Base-by-base conservation (phyloP, 2,797 vertebrate genomes). In the Anguilla marmorata region DNA sequence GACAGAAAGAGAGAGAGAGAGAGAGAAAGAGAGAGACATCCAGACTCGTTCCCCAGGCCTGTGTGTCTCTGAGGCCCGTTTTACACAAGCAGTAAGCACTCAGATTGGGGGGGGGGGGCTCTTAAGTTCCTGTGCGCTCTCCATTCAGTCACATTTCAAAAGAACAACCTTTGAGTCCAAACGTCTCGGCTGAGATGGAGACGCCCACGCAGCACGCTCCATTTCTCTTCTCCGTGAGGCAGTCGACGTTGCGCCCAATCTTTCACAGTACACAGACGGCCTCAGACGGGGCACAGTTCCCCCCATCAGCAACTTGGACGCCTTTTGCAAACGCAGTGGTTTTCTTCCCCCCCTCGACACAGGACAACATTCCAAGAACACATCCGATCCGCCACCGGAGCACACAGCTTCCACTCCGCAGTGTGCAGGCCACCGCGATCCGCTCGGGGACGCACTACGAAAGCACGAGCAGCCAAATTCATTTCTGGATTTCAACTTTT, bases 151-250 rank as follows among this genome's bases (percentile, higher is more conserved):
- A 82, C 33, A 48, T 80, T 48, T 82, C 45, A n/a, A 79, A 82
- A 82, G 79, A 82, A 50, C 79, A 82, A 27, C 79, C 45, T 82
- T 50, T n/a, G 79, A 82, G 79, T 82, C 41, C 79, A 82, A 82
- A 50, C 11, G 79, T 82, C 79, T 82, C 79, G 24, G 21, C 45
- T 21, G 79, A 82, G 37, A 48, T 48, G 37, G 45, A 82, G 79
- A 48, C 79, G 79, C 79, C 79, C 79, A 48, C 79, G 45, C 79
- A 50, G 6, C 21, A 45, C 45, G 79, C 79, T 82, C 79, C 79
- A 9, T 48, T 79, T 79, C 33, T 45, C 21, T 4, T n/a, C 79
- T 82, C 41, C 45, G 2, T n/a, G 45, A 50, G 79, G 41, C 41
- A 50, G 19, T 50, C 41, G 12, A 4, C 12, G 33, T 16, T 79